Evolutionary conservation across 1,140 invertebrate genomes (phyloP).

Genomic region (Bombus superbus): DNA sequence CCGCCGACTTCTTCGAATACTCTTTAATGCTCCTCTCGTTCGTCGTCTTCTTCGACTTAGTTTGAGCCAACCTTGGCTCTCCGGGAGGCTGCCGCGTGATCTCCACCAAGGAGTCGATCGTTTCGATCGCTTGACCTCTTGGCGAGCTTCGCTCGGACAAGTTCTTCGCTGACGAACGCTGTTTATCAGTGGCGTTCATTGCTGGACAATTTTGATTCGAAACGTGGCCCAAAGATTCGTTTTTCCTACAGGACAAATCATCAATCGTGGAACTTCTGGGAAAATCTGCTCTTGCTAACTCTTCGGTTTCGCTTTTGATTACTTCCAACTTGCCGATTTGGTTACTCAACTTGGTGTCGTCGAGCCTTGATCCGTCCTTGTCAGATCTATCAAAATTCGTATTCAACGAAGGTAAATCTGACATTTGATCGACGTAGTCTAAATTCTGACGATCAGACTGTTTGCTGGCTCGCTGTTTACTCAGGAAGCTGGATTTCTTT

Average conservation of each 20-base stretch:
- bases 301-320: conserved; percentile 30
- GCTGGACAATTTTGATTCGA: not conserved
- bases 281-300: not conserved
- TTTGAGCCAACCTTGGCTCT: conserved; percentile 6
- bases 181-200: not conserved
- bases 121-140: not conserved
- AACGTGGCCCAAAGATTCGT: not conserved
- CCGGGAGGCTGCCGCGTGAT: not conserved
- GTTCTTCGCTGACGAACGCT: not conserved
- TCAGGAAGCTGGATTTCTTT: not conserved
- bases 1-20: not conserved
- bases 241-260: not conserved
- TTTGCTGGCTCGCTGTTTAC: not conserved
- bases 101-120: not conserved
- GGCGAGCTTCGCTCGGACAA: too few relatives aligned
- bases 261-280: not conserved
- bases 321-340: not conserved
- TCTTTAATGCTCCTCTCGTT: too few relatives aligned
- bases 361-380: not conserved
- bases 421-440: not conserved
- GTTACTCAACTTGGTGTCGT: not conserved
- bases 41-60: not conserved
- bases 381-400: not conserved
- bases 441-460: not conserved
- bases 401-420: too few relatives aligned